phyloP scores from a whole-genome alignment of 2,888 invertebrate genomes.

The Lasioglossum figueresi region DNA sequence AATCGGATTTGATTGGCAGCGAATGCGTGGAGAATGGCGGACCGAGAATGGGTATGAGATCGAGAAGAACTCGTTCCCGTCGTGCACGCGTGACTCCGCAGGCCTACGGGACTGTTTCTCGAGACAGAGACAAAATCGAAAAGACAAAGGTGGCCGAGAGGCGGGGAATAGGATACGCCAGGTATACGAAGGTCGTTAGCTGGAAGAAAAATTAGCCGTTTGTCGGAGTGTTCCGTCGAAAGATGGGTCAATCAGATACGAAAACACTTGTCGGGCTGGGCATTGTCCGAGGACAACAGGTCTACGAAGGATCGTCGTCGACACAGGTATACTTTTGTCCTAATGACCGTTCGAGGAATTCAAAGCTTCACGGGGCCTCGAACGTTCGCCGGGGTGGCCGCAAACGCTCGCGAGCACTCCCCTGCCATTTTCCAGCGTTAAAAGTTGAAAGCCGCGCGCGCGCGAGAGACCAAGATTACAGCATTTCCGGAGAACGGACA shows the following conservation, averaged over 20 bases:
- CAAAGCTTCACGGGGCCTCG: conserved; percentile 55
- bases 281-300: conserved; percentile 78
- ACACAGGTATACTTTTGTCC: conserved; percentile 78
- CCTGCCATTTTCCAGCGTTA: conserved; percentile 32
- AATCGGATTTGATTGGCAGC: neutral
- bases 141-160: conserved; percentile 46
- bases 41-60: neutral
- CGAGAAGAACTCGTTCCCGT: conserved; percentile 7
- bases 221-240: conserved; percentile 66
- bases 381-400: conserved; percentile 53
- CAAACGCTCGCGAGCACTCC: conserved; percentile 23
- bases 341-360: conserved; percentile 78
- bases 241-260: conserved; percentile 82
- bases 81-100: conserved; percentile 27
- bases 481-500: conserved; percentile 45
- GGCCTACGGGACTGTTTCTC: neutral
- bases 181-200: conserved; percentile 79
- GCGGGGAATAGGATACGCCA: conserved; percentile 54
- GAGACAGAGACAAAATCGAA: conserved; percentile 29
- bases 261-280: conserved; percentile 79
- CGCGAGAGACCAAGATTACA: conserved; percentile 7
- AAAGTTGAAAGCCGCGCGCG: conserved; percentile 12
- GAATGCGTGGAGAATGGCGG: neutral
- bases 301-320: conserved; percentile 74
- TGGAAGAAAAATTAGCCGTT: conserved; percentile 80